A percentile compares a stretch with the other conserved stretches of the same genome.
Conservation (phyloP, 1,140 invertebrate species). For the Scylla paramamosain region DNA sequence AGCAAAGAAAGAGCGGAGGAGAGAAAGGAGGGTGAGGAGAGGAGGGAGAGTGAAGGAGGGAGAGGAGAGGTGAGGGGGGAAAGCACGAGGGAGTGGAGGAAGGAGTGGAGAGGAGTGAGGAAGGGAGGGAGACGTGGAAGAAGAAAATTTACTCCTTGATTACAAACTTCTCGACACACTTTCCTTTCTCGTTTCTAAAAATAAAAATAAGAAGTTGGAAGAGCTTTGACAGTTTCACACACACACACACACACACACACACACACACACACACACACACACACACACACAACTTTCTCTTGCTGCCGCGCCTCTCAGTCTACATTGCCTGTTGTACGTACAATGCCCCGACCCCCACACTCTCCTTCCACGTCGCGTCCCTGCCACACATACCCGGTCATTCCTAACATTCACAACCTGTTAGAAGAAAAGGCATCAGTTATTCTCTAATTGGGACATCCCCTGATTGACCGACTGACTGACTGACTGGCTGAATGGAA, state of each 20-base stretch:
- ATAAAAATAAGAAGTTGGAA: background rate
- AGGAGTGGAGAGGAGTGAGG: background rate
- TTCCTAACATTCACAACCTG: too few relatives aligned
- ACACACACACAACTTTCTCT: background rate
- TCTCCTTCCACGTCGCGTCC: background rate
- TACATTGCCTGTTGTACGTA: background rate
- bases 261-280: background rate
- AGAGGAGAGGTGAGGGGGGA: background rate
- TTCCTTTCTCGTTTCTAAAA: background rate
- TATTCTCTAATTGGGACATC: too few relatives aligned
- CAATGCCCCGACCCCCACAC: background rate
- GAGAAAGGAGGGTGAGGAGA: background rate
- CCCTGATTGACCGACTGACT: too few relatives aligned
- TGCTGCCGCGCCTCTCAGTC: background rate
- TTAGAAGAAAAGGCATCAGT: too few relatives aligned
- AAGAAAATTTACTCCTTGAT: background rate
- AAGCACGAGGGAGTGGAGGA: background rate
- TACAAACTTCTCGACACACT: background rate
- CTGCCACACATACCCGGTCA: background rate
- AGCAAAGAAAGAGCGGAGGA: background rate
- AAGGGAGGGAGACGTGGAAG: background rate
- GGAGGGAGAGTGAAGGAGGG: background rate
- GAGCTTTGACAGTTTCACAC: background rate
- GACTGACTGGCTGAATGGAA: too few relatives aligned
- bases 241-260: constrained; percentile 21